A percentile compares a stretch with the other conserved stretches of the same genome.
Conservation (phyloP, 2,113 vertebrate genomes). For the Callipepla californica region DNA sequence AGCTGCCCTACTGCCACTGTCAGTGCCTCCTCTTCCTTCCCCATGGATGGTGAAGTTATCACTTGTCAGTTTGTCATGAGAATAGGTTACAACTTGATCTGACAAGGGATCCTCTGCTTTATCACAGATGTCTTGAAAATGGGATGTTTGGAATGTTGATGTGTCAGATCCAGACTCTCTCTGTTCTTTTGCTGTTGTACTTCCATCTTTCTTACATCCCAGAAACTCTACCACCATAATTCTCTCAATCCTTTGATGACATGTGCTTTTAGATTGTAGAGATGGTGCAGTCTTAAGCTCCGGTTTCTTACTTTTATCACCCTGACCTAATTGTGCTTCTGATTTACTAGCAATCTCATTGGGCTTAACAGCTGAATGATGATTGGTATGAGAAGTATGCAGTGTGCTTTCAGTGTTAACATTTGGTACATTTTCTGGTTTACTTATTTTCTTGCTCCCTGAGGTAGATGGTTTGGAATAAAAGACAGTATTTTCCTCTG, state of each 20-base stretch:
- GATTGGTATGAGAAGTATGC: slow-evolving; percentile 24
- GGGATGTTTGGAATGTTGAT: slow-evolving; percentile 8
- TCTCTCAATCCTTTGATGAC: slow-evolving; percentile 62
- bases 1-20: neutral
- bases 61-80: neutral
- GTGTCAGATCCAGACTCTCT: neutral
- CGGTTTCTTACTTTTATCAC: slow-evolving; percentile 39
- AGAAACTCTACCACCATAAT: slow-evolving; percentile 43
- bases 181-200: neutral
- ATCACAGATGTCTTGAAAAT: neutral
- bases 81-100: neutral
- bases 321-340: slow-evolving; percentile 76
- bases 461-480: slow-evolving; percentile 83
- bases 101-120: slow-evolving; percentile 1
- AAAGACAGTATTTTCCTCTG: slow-evolving; percentile 71
- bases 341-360: slow-evolving; percentile 52
- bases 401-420: slow-evolving; percentile 40
- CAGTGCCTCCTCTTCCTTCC: neutral
- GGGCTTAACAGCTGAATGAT: slow-evolving; percentile 12
- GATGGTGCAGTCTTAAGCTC: slow-evolving; percentile 44
- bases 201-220: slow-evolving; percentile 26
- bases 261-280: slow-evolving; percentile 19
- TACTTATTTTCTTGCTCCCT: slow-evolving; percentile 69
- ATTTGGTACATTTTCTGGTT: slow-evolving; percentile 48
- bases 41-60: neutral